Conservation (phyloP, 2,113 vertebrate species). For the Otus sunia region DNA sequence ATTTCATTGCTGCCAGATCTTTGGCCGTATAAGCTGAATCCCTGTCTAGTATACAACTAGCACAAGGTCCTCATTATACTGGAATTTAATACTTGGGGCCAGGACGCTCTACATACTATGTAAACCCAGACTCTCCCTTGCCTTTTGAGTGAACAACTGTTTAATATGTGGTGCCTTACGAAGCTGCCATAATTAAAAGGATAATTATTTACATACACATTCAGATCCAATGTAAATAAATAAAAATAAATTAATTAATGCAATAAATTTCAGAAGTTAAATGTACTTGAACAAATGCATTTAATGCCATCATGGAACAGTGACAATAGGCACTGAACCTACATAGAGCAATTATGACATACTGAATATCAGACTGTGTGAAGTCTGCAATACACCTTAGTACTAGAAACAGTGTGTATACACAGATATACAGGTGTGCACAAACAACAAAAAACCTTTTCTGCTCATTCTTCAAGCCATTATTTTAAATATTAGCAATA, state of each 20-base stretch:
- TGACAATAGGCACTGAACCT: neutral
- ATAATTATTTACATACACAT: conserved; percentile 5
- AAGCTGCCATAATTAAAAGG: conserved; percentile 52
- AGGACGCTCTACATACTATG: conserved; percentile 52
- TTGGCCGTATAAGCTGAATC: conserved; percentile 50
- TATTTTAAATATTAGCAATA: neutral
- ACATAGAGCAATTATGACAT: neutral
- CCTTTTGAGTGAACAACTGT: conserved; percentile 49
- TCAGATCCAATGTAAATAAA: conserved; percentile 32
- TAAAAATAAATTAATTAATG: conserved; percentile 37
- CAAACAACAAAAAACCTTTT: neutral
- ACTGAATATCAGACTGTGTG: neutral
- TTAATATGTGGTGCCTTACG: neutral
- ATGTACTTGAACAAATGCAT: neutral
- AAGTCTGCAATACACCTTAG: neutral
- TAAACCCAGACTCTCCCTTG: conserved; percentile 55
- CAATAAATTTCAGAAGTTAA: conserved; percentile 31
- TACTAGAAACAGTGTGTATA: neutral
- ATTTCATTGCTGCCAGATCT: conserved; percentile 30
- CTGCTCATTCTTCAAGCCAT: neutral
- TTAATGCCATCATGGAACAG: neutral
- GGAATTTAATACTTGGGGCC: conserved; percentile 50
- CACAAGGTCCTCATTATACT: conserved; percentile 67
- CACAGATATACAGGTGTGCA: neutral
- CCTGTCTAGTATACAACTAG: conserved; percentile 40